phyloP scores from a whole-genome alignment of 2,888 invertebrate genomes.

The Dexiosoma caninum region DNA sequence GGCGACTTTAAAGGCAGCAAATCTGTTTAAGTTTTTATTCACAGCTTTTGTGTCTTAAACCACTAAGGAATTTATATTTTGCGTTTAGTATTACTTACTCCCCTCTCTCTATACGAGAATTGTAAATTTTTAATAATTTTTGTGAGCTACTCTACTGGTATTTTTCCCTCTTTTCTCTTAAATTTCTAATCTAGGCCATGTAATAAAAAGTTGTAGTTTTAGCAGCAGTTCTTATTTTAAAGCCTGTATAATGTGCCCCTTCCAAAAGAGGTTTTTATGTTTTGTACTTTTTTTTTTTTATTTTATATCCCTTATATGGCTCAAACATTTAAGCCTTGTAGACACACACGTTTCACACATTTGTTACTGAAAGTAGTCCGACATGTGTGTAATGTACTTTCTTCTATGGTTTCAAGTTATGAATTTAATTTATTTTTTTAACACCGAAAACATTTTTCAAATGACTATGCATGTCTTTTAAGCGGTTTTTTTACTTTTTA shows the following conservation, averaged over 20 bases:
- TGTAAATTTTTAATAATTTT: neutral
- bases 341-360: slow-evolving; percentile 5
- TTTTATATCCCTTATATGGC: neutral
- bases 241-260: neutral
- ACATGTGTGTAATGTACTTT: too few species aligned
- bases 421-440: slow-evolving; percentile 4
- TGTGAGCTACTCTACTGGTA: neutral
- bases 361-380: slow-evolving; percentile 24
- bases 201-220: slow-evolving; percentile 17
- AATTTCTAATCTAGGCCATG: slow-evolving; percentile 46
- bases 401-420: neutral
- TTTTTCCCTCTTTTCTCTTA: neutral
- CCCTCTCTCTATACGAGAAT: slow-evolving; percentile 15
- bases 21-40: slow-evolving; percentile 5
- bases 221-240: slow-evolving; percentile 19
- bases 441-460: neutral
- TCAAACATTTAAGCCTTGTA: slow-evolving; percentile 29
- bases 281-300: neutral
- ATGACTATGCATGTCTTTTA: neutral
- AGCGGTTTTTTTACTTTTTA: neutral
- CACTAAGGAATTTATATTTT: slow-evolving; percentile 6
- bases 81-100: neutral
- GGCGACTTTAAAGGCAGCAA: slow-evolving; percentile 12
- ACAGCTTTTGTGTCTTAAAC: slow-evolving; percentile 11
- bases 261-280: neutral